Base-by-base conservation (phyloP, 2,113 vertebrate genomes). In the Pelecanus crispus region DNA sequence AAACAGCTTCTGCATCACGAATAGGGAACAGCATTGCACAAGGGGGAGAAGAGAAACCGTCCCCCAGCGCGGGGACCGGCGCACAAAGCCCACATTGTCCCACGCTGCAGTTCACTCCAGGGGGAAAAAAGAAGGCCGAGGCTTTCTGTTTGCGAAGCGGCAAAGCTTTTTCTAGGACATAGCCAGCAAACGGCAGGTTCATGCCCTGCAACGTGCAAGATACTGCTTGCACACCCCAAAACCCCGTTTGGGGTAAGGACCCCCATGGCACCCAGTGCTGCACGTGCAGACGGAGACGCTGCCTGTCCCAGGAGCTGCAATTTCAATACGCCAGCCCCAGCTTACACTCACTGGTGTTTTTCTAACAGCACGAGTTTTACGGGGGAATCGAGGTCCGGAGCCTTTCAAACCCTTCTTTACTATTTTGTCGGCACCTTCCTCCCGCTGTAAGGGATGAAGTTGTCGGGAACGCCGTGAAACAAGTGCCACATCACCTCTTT, bases 51-150 rank as follows among this genome's bases (percentile, higher is more conserved):
- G 7, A 92, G 56, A 55, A 87, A 68, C 32, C 6, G 0, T 70
- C 44, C 87, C 45, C 66, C 49, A 11, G 92, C 13, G 0, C 18
- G 1, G 50, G 67, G 67, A 92, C 49, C 1, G 26, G 2, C 5
- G 17, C 92, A 91, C 95, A 95, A 96, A 95, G 96, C 68, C 73
- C 86, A 38, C 89, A 92, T 95, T 96, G 95, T 96, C 84, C 88
- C 8, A 1, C 4, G 1, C 50, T 11, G 63, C 88, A 72, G 74
- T 92, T 82, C 77, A 88, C 78, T 92, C 66, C 78, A 14, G 62
- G 67, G 6, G 8, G 8, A 2, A 22, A 50, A 11, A 28, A 40
- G 68, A 74, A 86, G 24, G 74, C 67, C 68, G 63, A 77, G 53
- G 63, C 42, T 95, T 78, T 91, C 20, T 67, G 3, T 63, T 81